Evolutionary conservation across 2,113 vertebrate species (phyloP), one percentile per base, ranked within the genome.

Genomic region (Pelmatolapia mariae): DNA sequence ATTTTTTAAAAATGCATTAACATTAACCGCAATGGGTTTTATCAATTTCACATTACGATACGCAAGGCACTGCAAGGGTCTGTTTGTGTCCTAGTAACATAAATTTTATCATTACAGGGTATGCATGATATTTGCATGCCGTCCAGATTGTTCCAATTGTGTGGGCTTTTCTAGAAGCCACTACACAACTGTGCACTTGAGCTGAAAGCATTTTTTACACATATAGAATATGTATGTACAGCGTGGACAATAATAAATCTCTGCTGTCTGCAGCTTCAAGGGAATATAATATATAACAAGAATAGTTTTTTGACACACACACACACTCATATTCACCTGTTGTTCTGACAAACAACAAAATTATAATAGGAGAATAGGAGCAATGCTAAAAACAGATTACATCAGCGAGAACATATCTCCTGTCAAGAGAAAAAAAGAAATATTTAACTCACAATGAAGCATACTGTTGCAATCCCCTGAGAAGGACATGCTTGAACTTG

Each of bases 401-500:
- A 89, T 86, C 80, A 91, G 61, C 36, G n/a, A 68, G 4, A 78
- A 83, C 68, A 45, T 80, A 61, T 61, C 3, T 38, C 33, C 5
- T 52, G 26, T 85, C 80, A 71, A 22, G 9, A 6, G 13, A 71
- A 87, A 26, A 59, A 71, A 85, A 29, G 16, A 61, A 80, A 22
- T 36, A 50, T 79, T 52, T 36, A 29, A 79, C 68, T 54, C 47
- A 4, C 19, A 79, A 10, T 82, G 40, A 43, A 79, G 66, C 16
- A 6, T 18, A 54, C 29, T 85, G 53, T 85, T 79, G 47, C 19
- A 52, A 31, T 89, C 91, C 91, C 90, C 57, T 7, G 89, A 86
- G 93, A 52, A 56, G 40, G 87, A 89, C 95, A 86, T 85, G 96
- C 89, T 90, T 85, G 71, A 94, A 93, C 95, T 89, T 93, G 95